Conservation (phyloP, 2,113 vertebrate genomes). For the Zosterops borbonicus region DNA sequence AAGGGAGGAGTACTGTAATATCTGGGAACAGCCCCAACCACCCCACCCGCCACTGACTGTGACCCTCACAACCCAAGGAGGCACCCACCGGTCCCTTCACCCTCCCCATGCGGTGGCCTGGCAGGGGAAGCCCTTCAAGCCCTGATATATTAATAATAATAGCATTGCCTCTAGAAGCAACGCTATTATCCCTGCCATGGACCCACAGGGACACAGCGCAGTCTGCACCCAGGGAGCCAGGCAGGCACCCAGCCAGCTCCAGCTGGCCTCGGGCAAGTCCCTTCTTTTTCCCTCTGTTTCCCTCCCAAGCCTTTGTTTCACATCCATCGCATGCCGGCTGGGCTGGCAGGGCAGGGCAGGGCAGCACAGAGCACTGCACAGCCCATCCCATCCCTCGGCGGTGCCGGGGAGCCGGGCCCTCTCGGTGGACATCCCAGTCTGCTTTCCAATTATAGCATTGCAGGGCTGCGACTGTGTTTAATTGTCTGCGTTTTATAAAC, state of each 20-base stretch:
- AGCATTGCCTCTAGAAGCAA: neutral
- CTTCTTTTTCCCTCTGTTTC: neutral
- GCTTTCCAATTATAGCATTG: constrained; percentile 63
- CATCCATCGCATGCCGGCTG: fast-evolving
- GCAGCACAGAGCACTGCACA: neutral
- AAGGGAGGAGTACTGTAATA: neutral
- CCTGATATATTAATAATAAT: neutral
- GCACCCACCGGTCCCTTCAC: neutral
- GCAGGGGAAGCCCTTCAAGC: neutral
- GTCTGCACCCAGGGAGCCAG: fast-evolving
- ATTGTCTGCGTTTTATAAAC: constrained; percentile 62
- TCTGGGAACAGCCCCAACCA: neutral
- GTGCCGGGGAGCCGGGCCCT: neutral
- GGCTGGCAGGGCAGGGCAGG: neutral
- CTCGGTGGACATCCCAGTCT: neutral
- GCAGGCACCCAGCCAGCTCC: neutral
- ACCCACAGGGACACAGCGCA: fast-evolving
- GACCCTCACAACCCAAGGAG: neutral
- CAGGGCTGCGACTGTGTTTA: constrained; percentile 12
- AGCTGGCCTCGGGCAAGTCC: neutral
- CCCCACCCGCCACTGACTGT: neutral
- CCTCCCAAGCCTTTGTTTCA: neutral
- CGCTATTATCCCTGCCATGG: neutral
- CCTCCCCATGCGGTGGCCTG: neutral
- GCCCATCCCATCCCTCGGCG: neutral